Evolutionary conservation across 2,888 invertebrate genomes (phyloP), one percentile per base, ranked within the genome.

Genomic region (Heterodera filipjevi): DNA sequence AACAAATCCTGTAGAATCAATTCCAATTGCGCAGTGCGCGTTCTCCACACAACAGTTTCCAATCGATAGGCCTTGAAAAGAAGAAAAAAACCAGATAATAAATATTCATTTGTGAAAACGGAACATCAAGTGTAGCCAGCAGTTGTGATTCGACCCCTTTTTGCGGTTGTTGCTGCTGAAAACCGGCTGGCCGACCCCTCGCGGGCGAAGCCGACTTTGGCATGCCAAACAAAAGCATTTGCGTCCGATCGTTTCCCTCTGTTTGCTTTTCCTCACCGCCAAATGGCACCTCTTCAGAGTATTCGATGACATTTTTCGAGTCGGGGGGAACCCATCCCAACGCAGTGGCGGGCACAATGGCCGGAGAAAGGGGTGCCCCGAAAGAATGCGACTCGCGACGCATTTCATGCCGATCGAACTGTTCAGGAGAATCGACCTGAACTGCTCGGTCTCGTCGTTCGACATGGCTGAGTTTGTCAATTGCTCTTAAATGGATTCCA

Each of bases 41-140:
- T 89, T 30, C 89, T 79, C 88, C 88, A 89, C 33, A 87, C 84
- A 46, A 87, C 81, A 0, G 88, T 87, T 80, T 89, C 89, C 77
- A 87, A 86, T 73, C 88, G 86, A 80, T 86, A 89, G 3, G 89
- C 89, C 86, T 89, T 30, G 12, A 73, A 73, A 12, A 19, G 1
- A 14, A n/a, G n/a, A 35, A 72, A 19, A 3, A 5, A 49, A 49
- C 19, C 3, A 19, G 16, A 19, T 12, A 14, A 49, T 14, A 49
- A 19, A 3, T 14, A 16, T 27, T 27, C 19, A 27, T 22, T 27
- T 27, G 6, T 39, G 39, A 12, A 39, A 6, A n/a, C n/a, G n/a
- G 19, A 19, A 75, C 75, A 2, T 75, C 75, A 12, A 75, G 68
- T 14, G 75, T 75, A 10, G 75, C 75, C 14, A 75, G 19, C 19